These are phyloP conservation scores for Euwallacea similis DNA, from an alignment of 1,140 invertebrate species.

Conservation along the genomic window DNA sequence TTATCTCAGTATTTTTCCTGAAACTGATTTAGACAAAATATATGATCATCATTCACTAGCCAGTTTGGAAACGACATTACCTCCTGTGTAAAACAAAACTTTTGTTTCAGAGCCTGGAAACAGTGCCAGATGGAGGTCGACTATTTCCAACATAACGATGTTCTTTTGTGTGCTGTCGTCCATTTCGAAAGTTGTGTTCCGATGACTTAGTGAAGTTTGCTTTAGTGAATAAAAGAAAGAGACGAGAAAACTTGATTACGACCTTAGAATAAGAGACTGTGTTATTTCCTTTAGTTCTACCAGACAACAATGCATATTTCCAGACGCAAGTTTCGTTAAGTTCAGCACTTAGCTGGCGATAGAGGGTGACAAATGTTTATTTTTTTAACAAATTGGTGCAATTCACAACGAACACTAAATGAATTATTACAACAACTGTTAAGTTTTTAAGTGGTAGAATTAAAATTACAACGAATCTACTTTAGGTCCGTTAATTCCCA, in stretches of 20 bases:
- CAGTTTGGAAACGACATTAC: constrained; percentile 7
- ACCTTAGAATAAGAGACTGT: constrained; percentile 1
- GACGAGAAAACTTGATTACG: constrained; percentile 7
- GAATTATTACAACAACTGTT: not conserved
- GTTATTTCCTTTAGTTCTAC: not conserved
- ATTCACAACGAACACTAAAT: not conserved
- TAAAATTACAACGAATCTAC: constrained; percentile 5
- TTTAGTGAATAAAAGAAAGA: constrained; percentile 28
- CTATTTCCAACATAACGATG: constrained; percentile 21
- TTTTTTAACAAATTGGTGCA: too few species aligned
- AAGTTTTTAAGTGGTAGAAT: not conserved
- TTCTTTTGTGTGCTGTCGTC: constrained; percentile 31
- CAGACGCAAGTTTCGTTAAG: not conserved
- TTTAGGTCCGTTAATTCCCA: not conserved
- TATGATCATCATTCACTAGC: not conserved
- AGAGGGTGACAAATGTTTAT: not conserved
- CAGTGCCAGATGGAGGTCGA: constrained; percentile 29
- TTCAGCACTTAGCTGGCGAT: not conserved
- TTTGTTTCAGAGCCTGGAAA: constrained; percentile 35
- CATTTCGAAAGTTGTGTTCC: constrained; percentile 29
- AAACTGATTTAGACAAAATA: too few species aligned
- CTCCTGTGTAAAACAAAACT: constrained; percentile 15
- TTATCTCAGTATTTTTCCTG: too few species aligned
- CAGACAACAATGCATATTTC: constrained; percentile 1
- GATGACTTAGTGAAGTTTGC: constrained; percentile 31